These are phyloP conservation scores for Ophraella communa DNA, from an alignment of 2,888 invertebrate species.

Conservation along the genomic window DNA sequence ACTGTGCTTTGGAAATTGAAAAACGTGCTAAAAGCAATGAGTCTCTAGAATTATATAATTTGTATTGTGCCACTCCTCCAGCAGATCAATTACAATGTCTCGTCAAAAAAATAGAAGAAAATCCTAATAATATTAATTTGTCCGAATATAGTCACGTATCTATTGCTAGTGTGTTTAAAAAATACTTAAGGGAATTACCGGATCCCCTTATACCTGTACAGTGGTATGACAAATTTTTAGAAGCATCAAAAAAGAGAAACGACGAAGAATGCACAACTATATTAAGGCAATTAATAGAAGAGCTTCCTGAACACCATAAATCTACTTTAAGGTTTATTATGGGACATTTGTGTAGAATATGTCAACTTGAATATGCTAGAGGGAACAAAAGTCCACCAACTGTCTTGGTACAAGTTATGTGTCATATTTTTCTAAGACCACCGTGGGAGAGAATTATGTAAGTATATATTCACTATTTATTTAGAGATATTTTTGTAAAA, in stretches of 20 bases:
- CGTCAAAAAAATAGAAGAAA: slow-evolving; percentile 62
- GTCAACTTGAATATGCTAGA: slow-evolving; percentile 69
- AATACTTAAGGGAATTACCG: slow-evolving; percentile 75
- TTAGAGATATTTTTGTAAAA: neutral
- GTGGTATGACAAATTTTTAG: slow-evolving; percentile 75
- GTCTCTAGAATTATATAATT: slow-evolving; percentile 69
- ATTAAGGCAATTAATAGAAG: slow-evolving; percentile 64
- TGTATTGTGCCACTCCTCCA: slow-evolving; percentile 69
- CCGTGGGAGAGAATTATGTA: slow-evolving; percentile 80
- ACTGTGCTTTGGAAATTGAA: slow-evolving; percentile 69
- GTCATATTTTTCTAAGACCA: slow-evolving; percentile 75
- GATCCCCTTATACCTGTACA: slow-evolving; percentile 78
- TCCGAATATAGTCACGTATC: slow-evolving; percentile 62
- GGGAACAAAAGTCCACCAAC: slow-evolving; percentile 71
- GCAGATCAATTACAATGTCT: slow-evolving; percentile 67
- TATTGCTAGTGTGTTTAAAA: slow-evolving; percentile 70
- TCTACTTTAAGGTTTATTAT: slow-evolving; percentile 70
- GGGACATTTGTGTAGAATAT: slow-evolving; percentile 75
- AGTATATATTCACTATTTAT: slow-evolving; percentile 58
- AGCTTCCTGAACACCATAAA: slow-evolving; percentile 71
- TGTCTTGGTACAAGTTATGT: slow-evolving; percentile 73
- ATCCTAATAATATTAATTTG: slow-evolving; percentile 58
- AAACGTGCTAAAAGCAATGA: slow-evolving; percentile 61
- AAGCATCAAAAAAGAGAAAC: slow-evolving; percentile 57
- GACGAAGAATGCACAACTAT: slow-evolving; percentile 66